A percentile compares a stretch with the other conserved stretches of the same genome.
Conservation (phyloP, 1,140 invertebrate genomes). For the Matsumurasca onukii region DNA sequence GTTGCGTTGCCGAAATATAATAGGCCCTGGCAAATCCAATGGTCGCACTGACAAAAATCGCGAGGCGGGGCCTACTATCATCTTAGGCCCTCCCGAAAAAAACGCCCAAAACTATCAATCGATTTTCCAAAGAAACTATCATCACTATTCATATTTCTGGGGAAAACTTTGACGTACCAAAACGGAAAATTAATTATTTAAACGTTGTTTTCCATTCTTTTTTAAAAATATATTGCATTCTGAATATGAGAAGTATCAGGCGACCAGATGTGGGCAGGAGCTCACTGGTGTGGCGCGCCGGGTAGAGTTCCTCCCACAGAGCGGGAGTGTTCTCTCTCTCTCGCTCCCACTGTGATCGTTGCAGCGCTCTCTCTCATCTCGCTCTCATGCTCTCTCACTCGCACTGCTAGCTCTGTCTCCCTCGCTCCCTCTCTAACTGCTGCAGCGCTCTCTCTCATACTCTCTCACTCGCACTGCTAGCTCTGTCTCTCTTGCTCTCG, state of each 20-base stretch:
- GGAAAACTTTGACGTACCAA: too few relatives aligned
- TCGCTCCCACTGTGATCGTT: background rate
- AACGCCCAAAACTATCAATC: too few relatives aligned
- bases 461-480: background rate
- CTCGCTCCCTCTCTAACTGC: too few relatives aligned
- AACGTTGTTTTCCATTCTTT: background rate
- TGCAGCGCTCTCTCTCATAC: background rate
- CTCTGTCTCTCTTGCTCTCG: too few relatives aligned
- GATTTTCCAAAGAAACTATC: background rate
- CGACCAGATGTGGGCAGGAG: background rate
- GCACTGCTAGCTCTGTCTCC: background rate
- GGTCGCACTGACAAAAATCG: background rate
- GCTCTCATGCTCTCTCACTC: background rate
- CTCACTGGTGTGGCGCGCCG: background rate
- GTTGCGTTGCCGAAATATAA: background rate
- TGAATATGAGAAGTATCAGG: conserved; percentile 10
- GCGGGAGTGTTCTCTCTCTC: background rate
- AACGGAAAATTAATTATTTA: background rate
- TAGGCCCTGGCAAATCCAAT: background rate
- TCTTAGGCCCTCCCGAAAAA: background rate
- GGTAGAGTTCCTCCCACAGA: background rate
- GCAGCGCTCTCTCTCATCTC: background rate
- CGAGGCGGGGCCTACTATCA: background rate
- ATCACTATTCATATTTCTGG: too few relatives aligned
- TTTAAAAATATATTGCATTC: conserved; percentile 14